Evolutionary conservation across 2,888 invertebrate genomes (phyloP), one percentile per base, ranked within the genome.

Genomic region (Monopis laevigella): DNA sequence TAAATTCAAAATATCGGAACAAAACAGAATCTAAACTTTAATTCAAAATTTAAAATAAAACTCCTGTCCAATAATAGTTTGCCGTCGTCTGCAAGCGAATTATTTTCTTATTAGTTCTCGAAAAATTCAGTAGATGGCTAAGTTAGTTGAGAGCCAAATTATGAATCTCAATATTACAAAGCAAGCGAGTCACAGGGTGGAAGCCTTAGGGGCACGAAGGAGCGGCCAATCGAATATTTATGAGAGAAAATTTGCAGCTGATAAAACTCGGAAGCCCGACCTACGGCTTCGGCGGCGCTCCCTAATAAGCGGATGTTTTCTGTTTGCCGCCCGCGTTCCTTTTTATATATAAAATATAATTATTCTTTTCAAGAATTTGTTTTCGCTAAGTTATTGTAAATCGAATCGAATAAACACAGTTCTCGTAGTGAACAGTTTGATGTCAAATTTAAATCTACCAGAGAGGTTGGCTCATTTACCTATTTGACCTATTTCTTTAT

Each of bases 241-340:
- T 74, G 66, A 71, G 72, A 55, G 68, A 68, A 64, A 67, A 63
- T 69, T 70, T 60, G 60, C 73, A 73, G 73, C 70, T 73, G 73
- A 71, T 72, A 68, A 66, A 70, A 70, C 65, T 62, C 54, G 38
- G 42, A 40, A 41, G 39, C 44, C 38, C 40, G 26, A 39, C 32
- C 35, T 28, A 28, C 39, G 39, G 36, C 27, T 27, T 35, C 26
- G 32, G 10, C 26, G 29, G 17, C 16, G 29, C 29, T 14, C 27
- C 40, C 54, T 66, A 59, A 63, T 66, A 63, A 62, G 55, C 55
- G 51, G 51, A 55, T 56, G 55, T 59, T 59, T 54, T 57, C 46
- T 51, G 44, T 52, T 47, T 43, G 43, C 35, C 29, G 18, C 28
- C 28, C 29, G 40, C 17, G 29, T 40, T 40, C 12, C 40, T 36